Evolutionary conservation across 2,797 vertebrate species (phyloP), one percentile per base, ranked within the genome.

Genomic region (Falco berigora): DNA sequence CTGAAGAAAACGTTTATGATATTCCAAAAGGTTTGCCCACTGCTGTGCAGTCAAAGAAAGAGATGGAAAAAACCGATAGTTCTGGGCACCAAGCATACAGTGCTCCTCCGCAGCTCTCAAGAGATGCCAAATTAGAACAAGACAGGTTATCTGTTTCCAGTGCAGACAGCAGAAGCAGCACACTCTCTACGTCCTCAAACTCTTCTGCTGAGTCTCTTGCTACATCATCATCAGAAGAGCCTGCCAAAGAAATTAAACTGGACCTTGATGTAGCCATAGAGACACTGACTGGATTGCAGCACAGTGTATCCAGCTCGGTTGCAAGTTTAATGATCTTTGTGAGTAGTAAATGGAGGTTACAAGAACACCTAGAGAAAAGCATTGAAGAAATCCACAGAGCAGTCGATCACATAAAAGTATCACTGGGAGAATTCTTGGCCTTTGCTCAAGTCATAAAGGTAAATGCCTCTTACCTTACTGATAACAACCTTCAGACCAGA

Each of bases 261-360:
- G 97, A 98, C 18, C 98, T 98, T 88, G 98, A 99, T 0, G 95
- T 97, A 82, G 99, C 98, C 69, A 97, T 98, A 63, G 98, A 98
- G 92, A 98, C 71, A 8, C 97, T 99, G 24, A 97, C 98, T 6
- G 97, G 97, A 25, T 97, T 99, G 30, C 99, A 99, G 96, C 98
- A 98, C 21, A 90, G 97, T 0, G 97, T 99, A 84, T 98, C 97
- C 73, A 97, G 93, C 74, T 98, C 98, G 0, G 97, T 99, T 4
- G 98, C 98, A 0, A 96, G 94, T 63, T 98, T 99, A 69, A 99
- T 99, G 99, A 98, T 98, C 32, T 99, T 99, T 8, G 99, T 99
- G 25, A 99, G 99, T 63, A 99, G 99, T 88, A 98, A 96, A 58
- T 99, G 99, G 99, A 98, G 99, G 91, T 94, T 98, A 94, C 98